phyloP scores from a whole-genome alignment of 2,797 vertebrate genomes.

The Simalia tracyae region DNA sequence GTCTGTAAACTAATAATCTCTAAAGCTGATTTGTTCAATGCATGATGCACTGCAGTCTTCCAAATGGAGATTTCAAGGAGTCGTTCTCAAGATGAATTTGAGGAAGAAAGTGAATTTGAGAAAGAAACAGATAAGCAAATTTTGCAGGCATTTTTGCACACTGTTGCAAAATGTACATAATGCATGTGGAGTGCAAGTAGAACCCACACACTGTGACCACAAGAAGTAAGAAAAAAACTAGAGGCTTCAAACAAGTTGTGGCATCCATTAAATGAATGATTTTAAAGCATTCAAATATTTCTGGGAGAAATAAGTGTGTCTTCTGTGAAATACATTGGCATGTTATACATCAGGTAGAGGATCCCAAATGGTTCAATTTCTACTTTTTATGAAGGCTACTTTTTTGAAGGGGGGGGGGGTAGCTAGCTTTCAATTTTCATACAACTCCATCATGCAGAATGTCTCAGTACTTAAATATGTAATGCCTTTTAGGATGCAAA shows the following conservation, averaged over 20 bases:
- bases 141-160: background rate
- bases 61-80: background rate
- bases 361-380: conserved; percentile 20
- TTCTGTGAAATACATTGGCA: conserved; percentile 40
- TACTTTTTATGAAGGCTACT: conserved; percentile 9
- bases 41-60: conserved; percentile 3
- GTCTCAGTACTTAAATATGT: background rate
- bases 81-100: background rate
- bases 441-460: background rate
- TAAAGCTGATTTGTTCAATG: background rate
- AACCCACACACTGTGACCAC: conserved; percentile 19
- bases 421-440: conserved; percentile 10
- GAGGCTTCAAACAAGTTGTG: conserved; percentile 19
- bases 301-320: conserved; percentile 25
- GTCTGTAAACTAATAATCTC: background rate
- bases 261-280: conserved; percentile 30
- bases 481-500: conserved; percentile 39
- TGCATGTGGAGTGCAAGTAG: background rate
- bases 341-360: background rate
- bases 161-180: background rate
- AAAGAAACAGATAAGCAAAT: rapidly evolving
- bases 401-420: background rate
- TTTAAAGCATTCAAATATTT: conserved; percentile 31
- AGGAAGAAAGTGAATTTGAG: background rate
- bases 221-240: conserved; percentile 40